A percentile compares a stretch with the other conserved stretches of the same genome.
Conservation (phyloP, 2,888 invertebrate species). For the Scaptomyza cyrtandrae region DNA sequence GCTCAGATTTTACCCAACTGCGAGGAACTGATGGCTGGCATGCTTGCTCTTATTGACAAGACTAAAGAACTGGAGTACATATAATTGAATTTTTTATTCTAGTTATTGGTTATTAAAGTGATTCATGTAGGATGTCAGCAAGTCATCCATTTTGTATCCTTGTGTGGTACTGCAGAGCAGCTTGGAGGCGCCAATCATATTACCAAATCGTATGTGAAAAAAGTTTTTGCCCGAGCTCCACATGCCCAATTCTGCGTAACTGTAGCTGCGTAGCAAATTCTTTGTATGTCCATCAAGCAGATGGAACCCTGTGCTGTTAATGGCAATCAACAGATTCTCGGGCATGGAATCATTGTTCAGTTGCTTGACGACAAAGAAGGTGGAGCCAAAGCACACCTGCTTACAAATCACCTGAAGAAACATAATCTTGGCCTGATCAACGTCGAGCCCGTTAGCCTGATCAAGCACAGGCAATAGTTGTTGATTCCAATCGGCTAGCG, state of each 20-base stretch:
- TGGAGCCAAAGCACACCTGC: conserved; percentile 95
- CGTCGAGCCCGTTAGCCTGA: conserved; percentile 22
- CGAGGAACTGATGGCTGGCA: conserved; percentile 86
- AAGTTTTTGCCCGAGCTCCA: conserved; percentile 98
- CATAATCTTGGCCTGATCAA: conserved; percentile 88
- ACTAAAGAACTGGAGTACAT: conserved; percentile 85
- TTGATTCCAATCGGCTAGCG: conserved; percentile 93
- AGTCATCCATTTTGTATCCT: conserved; percentile 98
- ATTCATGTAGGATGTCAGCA: conserved; percentile 94
- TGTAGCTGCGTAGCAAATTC: conserved; percentile 93
- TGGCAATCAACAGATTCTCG: conserved; percentile 93
- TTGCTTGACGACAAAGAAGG: conserved; percentile 97
- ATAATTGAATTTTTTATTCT: conserved; percentile 45
- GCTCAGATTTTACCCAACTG: conserved; percentile 87
- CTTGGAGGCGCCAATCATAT: conserved; percentile 95
- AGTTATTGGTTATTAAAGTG: conserved; percentile 80
- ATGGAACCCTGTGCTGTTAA: conserved; percentile 95
- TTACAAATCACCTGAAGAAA: conserved; percentile 88
- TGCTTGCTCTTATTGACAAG: conserved; percentile 85
- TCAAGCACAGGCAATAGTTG: conserved; percentile 86
- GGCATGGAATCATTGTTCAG: conserved; percentile 94
- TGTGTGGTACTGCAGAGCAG: conserved; percentile 95
- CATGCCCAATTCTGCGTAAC: conserved; percentile 94
- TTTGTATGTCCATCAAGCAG: conserved; percentile 94
- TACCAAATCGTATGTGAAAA: conserved; percentile 98